Percentiles rank a stretch among this genome's conserved stretches.
Conservation (phyloP, 2,113 vertebrate species). For the Trinectes maculatus region DNA sequence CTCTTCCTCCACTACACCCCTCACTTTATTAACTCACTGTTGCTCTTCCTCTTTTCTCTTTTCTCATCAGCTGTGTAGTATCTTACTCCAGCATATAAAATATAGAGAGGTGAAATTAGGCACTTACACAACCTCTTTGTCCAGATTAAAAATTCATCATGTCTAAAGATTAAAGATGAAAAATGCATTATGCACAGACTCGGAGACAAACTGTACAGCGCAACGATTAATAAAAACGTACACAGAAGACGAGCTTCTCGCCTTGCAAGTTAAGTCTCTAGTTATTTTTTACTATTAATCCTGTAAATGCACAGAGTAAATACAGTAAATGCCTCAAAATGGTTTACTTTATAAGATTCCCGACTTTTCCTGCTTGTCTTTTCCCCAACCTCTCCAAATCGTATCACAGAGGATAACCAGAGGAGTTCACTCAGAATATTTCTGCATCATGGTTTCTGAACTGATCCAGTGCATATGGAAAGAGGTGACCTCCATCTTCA, state of each 20-base stretch:
- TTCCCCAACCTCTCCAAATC: not conserved
- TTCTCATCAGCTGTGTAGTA: not conserved
- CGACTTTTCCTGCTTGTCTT: not conserved
- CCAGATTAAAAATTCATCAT: not conserved
- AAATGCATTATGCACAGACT: too few relatives aligned
- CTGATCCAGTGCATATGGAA: not conserved
- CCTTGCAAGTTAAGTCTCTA: not conserved
- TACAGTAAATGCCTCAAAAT: not conserved
- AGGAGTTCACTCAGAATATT: not conserved
- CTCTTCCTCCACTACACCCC: conserved; percentile 7
- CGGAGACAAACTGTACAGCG: not conserved
- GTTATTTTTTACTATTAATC: not conserved
- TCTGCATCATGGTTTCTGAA: not conserved
- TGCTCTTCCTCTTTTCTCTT: not conserved
- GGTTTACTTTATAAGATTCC: not conserved
- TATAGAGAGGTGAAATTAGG: not conserved
- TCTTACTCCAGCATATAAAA: not conserved
- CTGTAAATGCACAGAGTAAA: not conserved
- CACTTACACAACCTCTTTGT: not conserved
- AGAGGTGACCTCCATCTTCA: too few relatives aligned
- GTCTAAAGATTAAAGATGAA: too few relatives aligned
- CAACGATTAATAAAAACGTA: too few relatives aligned
- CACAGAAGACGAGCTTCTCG: too few relatives aligned
- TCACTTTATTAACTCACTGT: conserved; percentile 26
- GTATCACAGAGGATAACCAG: too few relatives aligned